Percentiles rank a stretch among this genome's conserved stretches.
These are phyloP conservation scores for Podarcis raffonei DNA, from an alignment of 2,113 vertebrate genomes.

Conservation along the genomic window DNA sequence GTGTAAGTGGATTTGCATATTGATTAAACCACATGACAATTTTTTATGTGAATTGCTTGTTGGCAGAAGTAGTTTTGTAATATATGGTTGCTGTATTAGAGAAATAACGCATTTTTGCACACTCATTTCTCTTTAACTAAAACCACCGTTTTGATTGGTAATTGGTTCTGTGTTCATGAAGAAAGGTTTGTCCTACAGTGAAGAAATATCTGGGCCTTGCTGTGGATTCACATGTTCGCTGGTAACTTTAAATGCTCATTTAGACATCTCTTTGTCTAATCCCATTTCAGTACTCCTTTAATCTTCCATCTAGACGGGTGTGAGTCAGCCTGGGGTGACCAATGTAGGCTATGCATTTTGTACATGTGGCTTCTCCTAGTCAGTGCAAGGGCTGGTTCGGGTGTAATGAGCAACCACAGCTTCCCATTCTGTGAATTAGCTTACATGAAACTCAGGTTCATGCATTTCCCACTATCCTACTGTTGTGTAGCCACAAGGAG, in stretches of 20 bases:
- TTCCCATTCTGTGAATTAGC: background rate
- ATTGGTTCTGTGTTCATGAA: background rate
- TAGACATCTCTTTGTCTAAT: background rate
- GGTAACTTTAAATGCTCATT: background rate
- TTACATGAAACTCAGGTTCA: background rate
- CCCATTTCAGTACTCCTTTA: background rate
- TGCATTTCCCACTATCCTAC: background rate
- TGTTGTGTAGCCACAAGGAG: background rate
- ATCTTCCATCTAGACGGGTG: background rate
- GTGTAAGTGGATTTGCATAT: background rate
- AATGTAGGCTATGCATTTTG: background rate
- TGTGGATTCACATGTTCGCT: background rate
- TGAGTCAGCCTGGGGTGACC: background rate
- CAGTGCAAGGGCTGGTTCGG: background rate
- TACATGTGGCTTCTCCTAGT: background rate
- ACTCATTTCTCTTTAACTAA: background rate
- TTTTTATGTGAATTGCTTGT: background rate
- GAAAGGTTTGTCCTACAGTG: background rate
- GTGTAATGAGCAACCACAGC: background rate
- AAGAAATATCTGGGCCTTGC: too few species aligned
- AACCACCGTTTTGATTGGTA: background rate
- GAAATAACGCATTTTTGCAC: background rate
- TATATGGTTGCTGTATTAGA: background rate
- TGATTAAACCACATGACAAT: rapidly evolving
- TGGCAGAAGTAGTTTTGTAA: background rate